A percentile compares a stretch with the other conserved stretches of the same genome.
Evolutionary conservation across 2,888 invertebrate species (phyloP).

Genomic region (Dichetophora obliterata): DNA sequence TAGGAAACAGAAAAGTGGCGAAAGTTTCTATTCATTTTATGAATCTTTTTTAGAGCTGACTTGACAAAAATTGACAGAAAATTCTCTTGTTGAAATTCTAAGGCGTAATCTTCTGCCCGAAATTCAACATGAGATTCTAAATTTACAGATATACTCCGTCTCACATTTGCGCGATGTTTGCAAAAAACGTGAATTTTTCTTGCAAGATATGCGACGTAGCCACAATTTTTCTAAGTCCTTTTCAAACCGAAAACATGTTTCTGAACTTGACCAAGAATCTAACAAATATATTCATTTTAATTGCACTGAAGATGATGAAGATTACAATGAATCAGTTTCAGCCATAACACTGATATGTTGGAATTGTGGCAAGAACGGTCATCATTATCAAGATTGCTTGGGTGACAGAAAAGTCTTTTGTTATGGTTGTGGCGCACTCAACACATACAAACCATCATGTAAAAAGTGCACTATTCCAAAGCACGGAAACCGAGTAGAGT

Average conservation of each 20-base stretch:
- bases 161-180: neutral
- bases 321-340: neutral
- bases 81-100: neutral
- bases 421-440: neutral
- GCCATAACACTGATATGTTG: neutral
- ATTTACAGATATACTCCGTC: neutral
- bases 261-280: neutral
- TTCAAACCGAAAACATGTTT: neutral
- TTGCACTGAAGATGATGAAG: neutral
- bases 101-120: neutral
- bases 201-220: no score
- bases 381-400: neutral
- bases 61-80: neutral
- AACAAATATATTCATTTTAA: neutral
- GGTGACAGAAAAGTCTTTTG: neutral
- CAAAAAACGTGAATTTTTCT: neutral
- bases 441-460: conserved; percentile 9
- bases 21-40: conserved; percentile 43
- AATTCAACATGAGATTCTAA: neutral
- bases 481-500: neutral
- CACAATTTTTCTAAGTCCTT: neutral
- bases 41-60: no score
- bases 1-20: conserved; percentile 26
- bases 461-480: neutral
- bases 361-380: no score